These are phyloP conservation scores for Pelosia muscerda DNA, from an alignment of 2,888 invertebrate species.

Conservation along the genomic window DNA sequence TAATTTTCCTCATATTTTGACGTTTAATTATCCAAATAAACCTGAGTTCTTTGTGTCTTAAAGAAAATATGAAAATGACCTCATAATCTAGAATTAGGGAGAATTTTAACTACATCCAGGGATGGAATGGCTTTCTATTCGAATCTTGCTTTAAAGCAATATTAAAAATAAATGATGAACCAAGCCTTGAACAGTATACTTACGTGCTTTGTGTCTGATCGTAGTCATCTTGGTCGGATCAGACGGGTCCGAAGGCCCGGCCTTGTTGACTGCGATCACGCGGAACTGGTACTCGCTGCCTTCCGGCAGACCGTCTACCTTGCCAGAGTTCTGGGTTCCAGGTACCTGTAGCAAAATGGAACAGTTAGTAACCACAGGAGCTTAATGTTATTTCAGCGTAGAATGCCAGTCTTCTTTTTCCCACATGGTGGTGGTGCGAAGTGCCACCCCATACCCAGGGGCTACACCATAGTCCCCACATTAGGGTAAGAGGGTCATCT, in stretches of 20 bases:
- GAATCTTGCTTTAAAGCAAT: no score
- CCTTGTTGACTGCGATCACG: slow-evolving; percentile 96
- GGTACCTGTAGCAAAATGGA: slow-evolving; percentile 83
- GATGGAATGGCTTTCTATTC: neutral
- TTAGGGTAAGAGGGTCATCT: no score
- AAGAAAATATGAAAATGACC: no score
- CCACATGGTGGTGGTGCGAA: no score
- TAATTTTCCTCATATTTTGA: no score
- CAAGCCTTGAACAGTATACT: slow-evolving; percentile 75
- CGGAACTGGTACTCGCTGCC: slow-evolving; percentile 97
- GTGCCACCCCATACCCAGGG: no score
- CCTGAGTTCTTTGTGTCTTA: neutral
- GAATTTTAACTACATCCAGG: no score
- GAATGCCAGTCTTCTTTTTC: no score
- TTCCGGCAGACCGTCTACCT: slow-evolving; percentile 95
- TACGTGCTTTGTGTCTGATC: slow-evolving; percentile 95
- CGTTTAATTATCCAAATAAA: no score
- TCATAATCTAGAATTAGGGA: no score
- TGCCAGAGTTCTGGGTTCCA: slow-evolving; percentile 90
- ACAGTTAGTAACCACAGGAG: neutral
- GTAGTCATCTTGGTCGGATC: slow-evolving; percentile 96
- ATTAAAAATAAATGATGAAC: neutral
- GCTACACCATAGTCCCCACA: no score
- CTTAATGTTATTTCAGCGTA: no score
- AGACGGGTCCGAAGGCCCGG: slow-evolving; percentile 95